These are phyloP conservation scores for Pterocles orientalis DNA, from an alignment of 2,113 vertebrate species.

Conservation along the genomic window DNA sequence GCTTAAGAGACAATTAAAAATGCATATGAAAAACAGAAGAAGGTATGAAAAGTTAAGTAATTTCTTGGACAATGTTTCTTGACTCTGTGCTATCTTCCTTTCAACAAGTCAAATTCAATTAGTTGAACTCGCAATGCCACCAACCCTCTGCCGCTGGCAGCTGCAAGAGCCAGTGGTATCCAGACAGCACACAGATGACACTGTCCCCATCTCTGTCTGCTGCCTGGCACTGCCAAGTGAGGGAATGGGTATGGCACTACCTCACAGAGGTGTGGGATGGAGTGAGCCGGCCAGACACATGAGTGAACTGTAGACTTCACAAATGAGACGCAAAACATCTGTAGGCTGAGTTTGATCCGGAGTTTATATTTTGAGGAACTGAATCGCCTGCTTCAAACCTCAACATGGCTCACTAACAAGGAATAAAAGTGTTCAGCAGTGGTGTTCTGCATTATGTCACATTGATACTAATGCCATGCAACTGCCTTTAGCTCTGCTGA, in stretches of 20 bases:
- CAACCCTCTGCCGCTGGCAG: neutral
- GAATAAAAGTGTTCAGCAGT: neutral
- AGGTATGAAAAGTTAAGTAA: neutral
- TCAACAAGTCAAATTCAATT: neutral
- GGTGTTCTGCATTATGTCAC: neutral
- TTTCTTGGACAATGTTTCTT: neutral
- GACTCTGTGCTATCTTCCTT: neutral
- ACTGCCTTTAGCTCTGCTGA: neutral
- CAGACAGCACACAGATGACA: neutral
- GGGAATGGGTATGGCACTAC: fast-evolving
- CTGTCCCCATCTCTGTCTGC: neutral
- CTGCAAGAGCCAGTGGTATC: neutral
- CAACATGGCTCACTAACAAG: neutral
- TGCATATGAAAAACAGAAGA: neutral
- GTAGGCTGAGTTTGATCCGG: neutral
- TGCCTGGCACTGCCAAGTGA: neutral
- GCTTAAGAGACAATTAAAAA: neutral
- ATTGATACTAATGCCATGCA: neutral
- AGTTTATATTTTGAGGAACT: neutral
- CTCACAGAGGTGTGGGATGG: neutral
- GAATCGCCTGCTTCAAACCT: neutral
- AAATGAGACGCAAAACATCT: neutral
- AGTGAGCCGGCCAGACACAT: neutral
- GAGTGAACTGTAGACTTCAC: neutral
- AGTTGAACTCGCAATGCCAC: neutral